Base-by-base conservation (phyloP, 1,140 invertebrate genomes). In the Drosophila pruinosa region DNA sequence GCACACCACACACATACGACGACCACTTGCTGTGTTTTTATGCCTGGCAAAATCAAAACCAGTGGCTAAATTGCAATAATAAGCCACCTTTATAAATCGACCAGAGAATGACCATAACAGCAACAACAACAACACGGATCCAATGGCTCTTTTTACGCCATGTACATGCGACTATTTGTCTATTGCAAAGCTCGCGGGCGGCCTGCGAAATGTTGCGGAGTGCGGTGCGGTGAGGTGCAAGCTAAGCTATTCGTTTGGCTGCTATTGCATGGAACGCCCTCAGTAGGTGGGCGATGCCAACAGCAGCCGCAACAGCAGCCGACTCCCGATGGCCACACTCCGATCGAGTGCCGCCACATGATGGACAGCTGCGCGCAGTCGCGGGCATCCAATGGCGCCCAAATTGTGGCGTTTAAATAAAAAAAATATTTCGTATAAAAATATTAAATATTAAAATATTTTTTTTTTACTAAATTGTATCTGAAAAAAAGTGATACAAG, bases 1-100 rank as follows among this genome's bases (percentile, higher is more conserved):
- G 45, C 50, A 58, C 22, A 52, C 2, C 36, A 5, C 22, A 24
- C 39, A 31, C 50, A 52, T 28, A 12, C 24, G 63, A 61, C 54
- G 74, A 73, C 59, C 75, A 39, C 75, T 74, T 34, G 74, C 77
- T 79, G 74, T 62, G 77, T 74, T 57, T 78, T 78, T 78, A 77
- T 86, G 65, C 70, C 73, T 58, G 68, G 58, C 68, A 90, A 90
- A 90, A 90, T 90, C 89, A 90, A 90, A 90, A 90, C 89, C 89
- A 90, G 89, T 90, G 89, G 89, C 89, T 90, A 90, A 90, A 90
- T 90, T 90, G 89, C 89, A 83, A 90, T 90, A 90, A 90, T 90
- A 90, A 90, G 89, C 89, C 80, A 89, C 89, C 80, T 89, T 86
- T 89, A 86, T 89, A 90, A 89, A 86, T 86, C 73, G 81, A 65